Evolutionary conservation across 2,888 invertebrate species (phyloP), one percentile per base, ranked within the genome.

Genomic region (Spatulosminthurus flaviceps): DNA sequence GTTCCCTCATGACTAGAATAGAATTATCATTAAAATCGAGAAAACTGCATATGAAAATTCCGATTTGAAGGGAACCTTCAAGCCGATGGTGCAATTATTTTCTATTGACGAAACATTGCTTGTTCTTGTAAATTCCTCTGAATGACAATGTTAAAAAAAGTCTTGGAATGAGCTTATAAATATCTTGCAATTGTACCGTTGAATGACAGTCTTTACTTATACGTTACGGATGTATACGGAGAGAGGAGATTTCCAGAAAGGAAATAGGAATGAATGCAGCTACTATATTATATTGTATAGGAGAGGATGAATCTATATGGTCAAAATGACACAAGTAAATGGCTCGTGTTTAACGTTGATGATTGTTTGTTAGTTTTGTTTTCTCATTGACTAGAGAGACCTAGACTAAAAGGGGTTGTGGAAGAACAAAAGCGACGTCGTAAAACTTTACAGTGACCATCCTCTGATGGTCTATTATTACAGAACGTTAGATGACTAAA

Each of bases 41-140:
- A 34, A 9, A 51, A 11, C 19, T 51, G 41, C 13, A 51, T 11
- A 51, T 19, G 51, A 11, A 51, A 51, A 51, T 51, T 51, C 19
- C 51, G 16, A 51, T 51, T 51, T 51, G 51, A 51, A 42, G 24
- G 24, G 24, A 72, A 72, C 43, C 71, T 72, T 43, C 43, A 22
- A 22, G 41, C 34, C 41, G 26, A 64, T 72, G 24, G 22, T 43
- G 41, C 26, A 72, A 72, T 72, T 43, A 72, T 72, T 16, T 72
- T 43, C 41, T 72, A 72, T 72, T 72, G 71, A 72, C 71, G 41
- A 72, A 43, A 24, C 43, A 43, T 43, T 72, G 43, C 21, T 41
- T 72, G 43, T 42, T 43, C 43, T 70, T 51, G 16, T 7, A 51
- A 19, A 51, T 51, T n/a, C 51, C n/a, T 4, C 16, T 51, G 51